These are phyloP conservation scores for Thera britannica DNA, from an alignment of 2,888 invertebrate genomes.

Conservation along the genomic window DNA sequence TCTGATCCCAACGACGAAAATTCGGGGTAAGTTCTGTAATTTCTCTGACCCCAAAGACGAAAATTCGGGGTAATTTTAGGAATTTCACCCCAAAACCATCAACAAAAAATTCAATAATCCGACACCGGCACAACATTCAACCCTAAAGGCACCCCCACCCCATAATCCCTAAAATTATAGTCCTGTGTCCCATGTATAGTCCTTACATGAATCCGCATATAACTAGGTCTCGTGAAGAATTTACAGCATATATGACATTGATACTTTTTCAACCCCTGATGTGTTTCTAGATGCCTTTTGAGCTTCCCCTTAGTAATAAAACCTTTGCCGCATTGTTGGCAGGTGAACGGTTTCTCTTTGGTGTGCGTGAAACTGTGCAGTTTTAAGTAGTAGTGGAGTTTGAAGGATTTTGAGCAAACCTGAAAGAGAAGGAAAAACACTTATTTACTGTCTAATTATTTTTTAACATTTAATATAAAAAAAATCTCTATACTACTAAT, in stretches of 20 bases:
- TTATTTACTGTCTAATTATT: too few relatives aligned
- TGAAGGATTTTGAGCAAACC: constrained; percentile 73
- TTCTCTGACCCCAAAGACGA: too few relatives aligned
- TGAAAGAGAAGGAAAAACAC: constrained; percentile 16
- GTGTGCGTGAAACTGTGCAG: constrained; percentile 76
- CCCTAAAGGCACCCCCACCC: constrained; percentile 37
- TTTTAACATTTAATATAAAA: too few relatives aligned
- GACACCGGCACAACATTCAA: constrained; percentile 20
- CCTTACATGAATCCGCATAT: constrained; percentile 71
- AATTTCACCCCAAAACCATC: neutral
- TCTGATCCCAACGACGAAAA: too few relatives aligned
- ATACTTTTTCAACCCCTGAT: constrained; percentile 73
- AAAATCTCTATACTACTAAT: too few relatives aligned
- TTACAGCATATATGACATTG: constrained; percentile 80
- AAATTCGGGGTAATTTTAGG: neutral
- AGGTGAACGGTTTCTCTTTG: constrained; percentile 75
- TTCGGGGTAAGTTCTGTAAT: too few relatives aligned
- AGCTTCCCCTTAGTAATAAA: constrained; percentile 76
- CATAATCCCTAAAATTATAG: constrained; percentile 63
- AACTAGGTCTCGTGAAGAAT: constrained; percentile 74
- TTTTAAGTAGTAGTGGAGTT: constrained; percentile 74
- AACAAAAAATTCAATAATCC: constrained; percentile 7
- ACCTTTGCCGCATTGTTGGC: constrained; percentile 77
- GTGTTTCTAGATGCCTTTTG: constrained; percentile 74
- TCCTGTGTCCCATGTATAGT: constrained; percentile 77